Evolutionary conservation across 2,888 invertebrate genomes (phyloP).

Genomic region (Oscheius sp.): DNA sequence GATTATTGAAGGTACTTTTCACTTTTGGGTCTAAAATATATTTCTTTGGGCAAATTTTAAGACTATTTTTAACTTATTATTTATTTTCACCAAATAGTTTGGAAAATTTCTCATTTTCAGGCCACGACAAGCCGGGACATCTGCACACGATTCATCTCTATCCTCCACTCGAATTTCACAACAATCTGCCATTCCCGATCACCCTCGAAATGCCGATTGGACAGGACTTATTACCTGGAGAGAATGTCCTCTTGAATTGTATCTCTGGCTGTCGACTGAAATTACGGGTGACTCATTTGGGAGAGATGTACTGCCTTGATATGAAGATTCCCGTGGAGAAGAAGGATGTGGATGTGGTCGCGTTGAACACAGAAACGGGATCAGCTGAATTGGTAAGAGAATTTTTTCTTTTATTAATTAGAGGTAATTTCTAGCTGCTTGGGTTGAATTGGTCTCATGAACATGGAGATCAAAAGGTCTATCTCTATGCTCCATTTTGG

Average conservation of each 20-base stretch:
- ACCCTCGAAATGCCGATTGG: slow-evolving; percentile 79
- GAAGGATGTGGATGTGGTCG: slow-evolving; percentile 57
- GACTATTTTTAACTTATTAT: too few species aligned
- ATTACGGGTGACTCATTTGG: slow-evolving; percentile 44
- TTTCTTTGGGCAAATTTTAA: too few species aligned
- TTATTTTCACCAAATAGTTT: too few species aligned
- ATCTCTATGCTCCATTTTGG: slow-evolving; percentile 87
- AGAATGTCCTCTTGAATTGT: slow-evolving; percentile 58
- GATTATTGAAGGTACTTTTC: slow-evolving; percentile 39
- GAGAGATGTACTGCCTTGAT: slow-evolving; percentile 51
- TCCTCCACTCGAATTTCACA: slow-evolving; percentile 87
- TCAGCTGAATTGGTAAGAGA: slow-evolving; percentile 49
- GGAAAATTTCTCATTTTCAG: slow-evolving; percentile 72
- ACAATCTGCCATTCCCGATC: slow-evolving; percentile 87
- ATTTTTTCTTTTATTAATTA: not conserved
- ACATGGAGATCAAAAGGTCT: slow-evolving; percentile 75
- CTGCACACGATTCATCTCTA: slow-evolving; percentile 85
- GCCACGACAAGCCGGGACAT: slow-evolving; percentile 78
- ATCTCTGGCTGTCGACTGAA: slow-evolving; percentile 52
- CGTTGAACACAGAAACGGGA: slow-evolving; percentile 51
- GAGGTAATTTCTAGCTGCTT: slow-evolving; percentile 77
- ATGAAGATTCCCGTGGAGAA: slow-evolving; percentile 52
- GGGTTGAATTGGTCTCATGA: slow-evolving; percentile 82
- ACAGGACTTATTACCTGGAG: slow-evolving; percentile 54
- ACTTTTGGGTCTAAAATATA: too few species aligned